Percentiles rank a stretch among this genome's conserved stretches.
Conservation (phyloP, 2,113 vertebrate genomes). For the Notechis scutatus region DNA sequence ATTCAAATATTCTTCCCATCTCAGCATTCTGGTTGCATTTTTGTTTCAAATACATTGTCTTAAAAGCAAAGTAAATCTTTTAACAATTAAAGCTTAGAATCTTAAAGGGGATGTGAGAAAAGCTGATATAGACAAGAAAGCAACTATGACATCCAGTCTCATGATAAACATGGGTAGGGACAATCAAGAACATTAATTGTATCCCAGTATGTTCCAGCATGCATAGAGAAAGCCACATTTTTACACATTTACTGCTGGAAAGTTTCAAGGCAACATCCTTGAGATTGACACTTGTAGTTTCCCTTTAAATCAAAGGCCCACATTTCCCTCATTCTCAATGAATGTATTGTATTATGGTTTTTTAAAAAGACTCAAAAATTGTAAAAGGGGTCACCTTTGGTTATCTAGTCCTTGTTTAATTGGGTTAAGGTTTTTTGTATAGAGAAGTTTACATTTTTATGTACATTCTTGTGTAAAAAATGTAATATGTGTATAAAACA, state of each 20-base stretch:
- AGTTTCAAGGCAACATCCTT: constrained; percentile 45
- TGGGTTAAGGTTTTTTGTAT: constrained; percentile 99
- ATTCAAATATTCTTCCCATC: constrained; percentile 64
- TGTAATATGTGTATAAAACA: constrained; percentile 99
- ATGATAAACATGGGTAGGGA: constrained; percentile 18
- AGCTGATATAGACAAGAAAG: constrained; percentile 15
- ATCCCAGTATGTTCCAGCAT: neutral
- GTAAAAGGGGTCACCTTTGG: constrained; percentile 98
- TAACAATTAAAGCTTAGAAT: constrained; percentile 68
- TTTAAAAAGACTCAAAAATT: constrained; percentile 88
- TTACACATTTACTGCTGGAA: constrained; percentile 33
- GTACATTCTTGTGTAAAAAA: constrained; percentile 99
- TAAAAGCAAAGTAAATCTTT: constrained; percentile 34
- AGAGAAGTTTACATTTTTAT: constrained; percentile 99
- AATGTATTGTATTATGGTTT: constrained; percentile 99
- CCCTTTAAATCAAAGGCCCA: constrained; percentile 79
- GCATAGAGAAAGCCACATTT: neutral
- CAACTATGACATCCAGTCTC: neutral
- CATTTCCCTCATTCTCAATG: constrained; percentile 88
- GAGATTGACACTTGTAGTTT: constrained; percentile 68
- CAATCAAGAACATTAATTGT: constrained; percentile 11
- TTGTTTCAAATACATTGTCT: constrained; percentile 64
- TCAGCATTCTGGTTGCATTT: constrained; percentile 54
- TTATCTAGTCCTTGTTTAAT: constrained; percentile 99
- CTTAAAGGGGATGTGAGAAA: constrained; percentile 78